Conservation (phyloP, 2,113 vertebrate species). For the Seriola rivoliana region DNA sequence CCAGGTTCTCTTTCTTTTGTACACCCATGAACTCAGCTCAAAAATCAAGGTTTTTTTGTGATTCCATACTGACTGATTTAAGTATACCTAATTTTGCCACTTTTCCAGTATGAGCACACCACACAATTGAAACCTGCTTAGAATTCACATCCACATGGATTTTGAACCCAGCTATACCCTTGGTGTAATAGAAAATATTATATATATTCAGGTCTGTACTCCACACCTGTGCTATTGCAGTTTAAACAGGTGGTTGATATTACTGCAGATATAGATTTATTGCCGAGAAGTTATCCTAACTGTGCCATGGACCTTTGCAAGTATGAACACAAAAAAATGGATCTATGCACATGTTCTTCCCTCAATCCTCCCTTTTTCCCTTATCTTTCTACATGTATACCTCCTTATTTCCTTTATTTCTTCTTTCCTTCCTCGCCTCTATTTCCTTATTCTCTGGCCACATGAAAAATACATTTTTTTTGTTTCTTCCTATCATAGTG, state of each 20-base stretch:
- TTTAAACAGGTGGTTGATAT: slow-evolving; percentile 16
- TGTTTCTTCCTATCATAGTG: slow-evolving; percentile 20
- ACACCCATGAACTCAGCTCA: not conserved
- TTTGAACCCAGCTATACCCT: not conserved
- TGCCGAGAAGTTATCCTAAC: slow-evolving; percentile 14
- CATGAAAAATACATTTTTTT: not conserved
- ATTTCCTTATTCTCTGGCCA: not conserved
- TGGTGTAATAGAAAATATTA: not conserved
- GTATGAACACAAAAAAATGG: not conserved
- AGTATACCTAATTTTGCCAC: not conserved
- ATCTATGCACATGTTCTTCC: slow-evolving; percentile 9
- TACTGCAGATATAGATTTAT: slow-evolving; percentile 15
- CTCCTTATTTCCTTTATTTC: not conserved
- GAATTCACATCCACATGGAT: not conserved
- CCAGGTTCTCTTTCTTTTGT: too few species aligned
- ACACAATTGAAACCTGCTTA: not conserved
- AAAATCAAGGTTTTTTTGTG: not conserved
- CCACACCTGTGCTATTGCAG: not conserved
- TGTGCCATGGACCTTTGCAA: slow-evolving; percentile 10
- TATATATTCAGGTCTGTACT: not conserved
- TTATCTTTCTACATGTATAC: not conserved
- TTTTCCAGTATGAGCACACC: not conserved
- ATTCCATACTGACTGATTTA: not conserved
- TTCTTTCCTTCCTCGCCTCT: not conserved
- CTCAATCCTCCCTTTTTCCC: not conserved